Evolutionary conservation across 2,888 invertebrate genomes (phyloP).

Genomic region (Cephus pygmeus): DNA sequence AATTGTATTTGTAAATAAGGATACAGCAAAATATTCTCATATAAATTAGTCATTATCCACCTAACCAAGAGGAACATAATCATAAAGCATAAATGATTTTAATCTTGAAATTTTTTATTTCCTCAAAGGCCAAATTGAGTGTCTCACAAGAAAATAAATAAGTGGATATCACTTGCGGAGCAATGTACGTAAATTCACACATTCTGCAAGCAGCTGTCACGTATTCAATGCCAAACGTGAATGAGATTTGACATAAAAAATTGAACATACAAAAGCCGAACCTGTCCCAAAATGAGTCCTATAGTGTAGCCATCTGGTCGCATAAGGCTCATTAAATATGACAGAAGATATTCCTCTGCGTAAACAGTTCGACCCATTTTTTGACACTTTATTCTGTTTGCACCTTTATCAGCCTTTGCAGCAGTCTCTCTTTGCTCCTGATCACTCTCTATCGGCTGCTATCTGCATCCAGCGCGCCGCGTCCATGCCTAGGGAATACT

Average conservation of each 20-base stretch:
- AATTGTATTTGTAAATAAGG: not conserved
- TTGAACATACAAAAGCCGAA: constrained; percentile 58
- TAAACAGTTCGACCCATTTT: constrained; percentile 77
- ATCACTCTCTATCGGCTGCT: not conserved
- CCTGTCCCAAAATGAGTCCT: constrained; percentile 85
- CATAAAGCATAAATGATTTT: not conserved
- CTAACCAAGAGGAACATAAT: not conserved
- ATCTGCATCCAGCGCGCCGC: not conserved
- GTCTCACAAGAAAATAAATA: not conserved
- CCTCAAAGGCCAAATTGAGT: not conserved
- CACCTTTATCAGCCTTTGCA: not conserved
- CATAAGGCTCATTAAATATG: constrained; percentile 75
- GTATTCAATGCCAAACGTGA: not conserved
- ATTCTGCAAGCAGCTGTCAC: not conserved
- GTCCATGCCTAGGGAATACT: not conserved
- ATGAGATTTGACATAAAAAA: not conserved
- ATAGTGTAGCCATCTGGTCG: constrained; percentile 74
- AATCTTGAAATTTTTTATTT: not conserved
- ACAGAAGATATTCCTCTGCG: constrained; percentile 76
- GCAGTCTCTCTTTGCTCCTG: not conserved
- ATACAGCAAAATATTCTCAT: not conserved
- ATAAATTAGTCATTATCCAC: constrained; percentile 8
- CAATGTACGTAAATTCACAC: not conserved
- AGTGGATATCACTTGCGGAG: not conserved
- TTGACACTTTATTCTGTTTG: not conserved